Base-by-base conservation (phyloP, 1,140 invertebrate genomes). In the Drosophila tani region DNA sequence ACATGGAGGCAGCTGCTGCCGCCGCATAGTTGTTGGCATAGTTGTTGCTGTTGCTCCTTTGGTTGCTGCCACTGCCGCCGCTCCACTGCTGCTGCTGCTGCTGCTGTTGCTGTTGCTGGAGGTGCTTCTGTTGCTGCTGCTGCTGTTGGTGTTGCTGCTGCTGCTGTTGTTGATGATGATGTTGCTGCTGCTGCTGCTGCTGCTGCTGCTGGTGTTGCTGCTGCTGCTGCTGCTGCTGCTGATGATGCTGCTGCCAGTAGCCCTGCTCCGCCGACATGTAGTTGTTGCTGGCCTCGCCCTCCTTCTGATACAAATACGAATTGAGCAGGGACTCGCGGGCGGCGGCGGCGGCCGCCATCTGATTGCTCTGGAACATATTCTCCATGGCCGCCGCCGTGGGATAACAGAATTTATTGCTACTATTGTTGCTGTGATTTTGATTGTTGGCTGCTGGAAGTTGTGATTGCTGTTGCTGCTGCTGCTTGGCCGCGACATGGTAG, bases 331-430 rank as follows among this genome's bases (percentile, higher is more conserved):
- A 57, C 17, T 80, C 78, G n/a, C 78, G 78, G 7, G 78, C 78
- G 29, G 69, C 78, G 43, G 76, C 76, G 40, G 76, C 76, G 29
- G 76, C 76, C 24, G 76, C 76, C 75, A 79, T 63, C 49, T 87
- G 83, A 83, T 87, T 87, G 74, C 62, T 73, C 27, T 90, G 85
- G 71, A 90, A 91, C 85, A 90, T 90, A 62, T 91, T 90, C 64
- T 90, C 85, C 84, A 87, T 87, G 53, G 79, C 80, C 46, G 80
- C 79, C 47, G 77, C 75, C 55, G 70, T 59, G 59, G 78, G 82
- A 81, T 90, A 90, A 67, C 69, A 67, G 56, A 79, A 90, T 56
- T 88, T 88, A 56, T 84, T 87, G 70, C 70, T 65, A 66, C 53
- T 82, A 63, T 63, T 87, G 65, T 67, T 84, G 78, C 35, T 81